Evolutionary conservation across 2,888 invertebrate genomes (phyloP).

Genomic region (Troglohyphantes excavatus): DNA sequence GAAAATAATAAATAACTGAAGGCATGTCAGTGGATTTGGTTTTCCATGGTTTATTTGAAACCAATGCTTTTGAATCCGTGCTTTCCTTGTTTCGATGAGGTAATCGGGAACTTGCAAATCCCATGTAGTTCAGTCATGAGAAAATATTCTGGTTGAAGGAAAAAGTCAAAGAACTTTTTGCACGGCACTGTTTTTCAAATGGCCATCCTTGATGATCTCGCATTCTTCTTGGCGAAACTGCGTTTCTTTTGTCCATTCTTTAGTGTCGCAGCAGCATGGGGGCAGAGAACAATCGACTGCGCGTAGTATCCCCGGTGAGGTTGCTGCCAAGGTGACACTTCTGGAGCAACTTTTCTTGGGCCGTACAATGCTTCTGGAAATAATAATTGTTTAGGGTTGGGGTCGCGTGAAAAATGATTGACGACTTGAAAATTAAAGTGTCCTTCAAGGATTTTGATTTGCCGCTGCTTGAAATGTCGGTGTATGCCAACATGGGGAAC

Average conservation of each 20-base stretch:
- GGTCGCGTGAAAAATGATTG: background rate
- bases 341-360: background rate
- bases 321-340: conserved; percentile 6
- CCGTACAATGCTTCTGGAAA: background rate
- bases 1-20: too few relatives aligned
- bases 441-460: background rate
- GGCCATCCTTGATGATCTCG: background rate
- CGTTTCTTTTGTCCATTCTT: background rate
- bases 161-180: background rate
- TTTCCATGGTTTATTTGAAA: too few relatives aligned
- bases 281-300: background rate
- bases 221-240: background rate
- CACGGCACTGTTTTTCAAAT: background rate
- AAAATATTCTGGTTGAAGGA: background rate
- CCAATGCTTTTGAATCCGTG: too few relatives aligned
- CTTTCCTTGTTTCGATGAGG: too few relatives aligned
- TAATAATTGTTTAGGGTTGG: background rate
- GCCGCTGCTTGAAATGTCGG: background rate
- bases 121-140: too few relatives aligned
- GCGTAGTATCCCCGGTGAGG: background rate
- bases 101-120: too few relatives aligned
- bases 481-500: too few relatives aligned
- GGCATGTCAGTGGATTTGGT: too few relatives aligned
- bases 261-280: background rate
- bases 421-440: background rate